phyloP scores from a whole-genome alignment of 2,797 vertebrate species.

The Salarias fasciatus region DNA sequence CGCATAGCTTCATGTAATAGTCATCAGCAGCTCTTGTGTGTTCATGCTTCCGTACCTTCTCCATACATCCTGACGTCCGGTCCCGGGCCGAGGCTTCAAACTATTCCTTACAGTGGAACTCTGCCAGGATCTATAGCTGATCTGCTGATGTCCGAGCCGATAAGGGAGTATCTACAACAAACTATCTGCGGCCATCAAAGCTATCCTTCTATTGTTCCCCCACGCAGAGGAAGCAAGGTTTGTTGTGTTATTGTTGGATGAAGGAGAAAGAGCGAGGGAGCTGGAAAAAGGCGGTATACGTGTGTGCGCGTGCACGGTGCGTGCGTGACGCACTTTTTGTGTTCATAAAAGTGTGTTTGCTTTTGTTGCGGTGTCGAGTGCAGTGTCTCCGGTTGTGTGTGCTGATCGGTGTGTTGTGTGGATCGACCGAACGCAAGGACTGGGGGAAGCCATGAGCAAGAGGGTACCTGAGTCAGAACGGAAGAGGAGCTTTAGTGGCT shows the following conservation, averaged over 20 bases:
- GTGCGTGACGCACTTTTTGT: slow-evolving; percentile 18
- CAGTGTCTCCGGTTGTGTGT: neutral
- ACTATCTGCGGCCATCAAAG: slow-evolving; percentile 81
- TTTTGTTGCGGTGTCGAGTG: neutral
- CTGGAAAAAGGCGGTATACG: slow-evolving; percentile 29
- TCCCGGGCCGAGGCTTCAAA: slow-evolving; percentile 25
- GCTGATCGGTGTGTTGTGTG: slow-evolving; percentile 8
- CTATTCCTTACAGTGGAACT: slow-evolving; percentile 16
- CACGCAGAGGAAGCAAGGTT: slow-evolving; percentile 78
- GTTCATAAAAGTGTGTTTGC: neutral
- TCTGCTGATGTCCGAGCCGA: slow-evolving; percentile 56
- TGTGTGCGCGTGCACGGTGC: slow-evolving; percentile 10
- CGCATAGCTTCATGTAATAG: too few relatives aligned
- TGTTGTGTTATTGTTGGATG: slow-evolving; percentile 86
- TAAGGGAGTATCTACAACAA: slow-evolving; percentile 69
- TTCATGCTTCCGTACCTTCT: too few relatives aligned
- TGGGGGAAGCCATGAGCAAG: slow-evolving; percentile 32
- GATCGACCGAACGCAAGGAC: too few relatives aligned
- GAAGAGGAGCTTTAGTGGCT: slow-evolving; percentile 60
- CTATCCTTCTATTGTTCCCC: slow-evolving; percentile 84
- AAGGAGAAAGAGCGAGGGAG: slow-evolving; percentile 57
- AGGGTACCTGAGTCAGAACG: slow-evolving; percentile 77
- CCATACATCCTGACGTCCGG: slow-evolving; percentile 50
- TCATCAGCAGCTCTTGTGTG: too few relatives aligned
- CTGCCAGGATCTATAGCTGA: slow-evolving; percentile 60